Base-by-base conservation (phyloP, 2,888 invertebrate genomes). In the Andrena marginata region DNA sequence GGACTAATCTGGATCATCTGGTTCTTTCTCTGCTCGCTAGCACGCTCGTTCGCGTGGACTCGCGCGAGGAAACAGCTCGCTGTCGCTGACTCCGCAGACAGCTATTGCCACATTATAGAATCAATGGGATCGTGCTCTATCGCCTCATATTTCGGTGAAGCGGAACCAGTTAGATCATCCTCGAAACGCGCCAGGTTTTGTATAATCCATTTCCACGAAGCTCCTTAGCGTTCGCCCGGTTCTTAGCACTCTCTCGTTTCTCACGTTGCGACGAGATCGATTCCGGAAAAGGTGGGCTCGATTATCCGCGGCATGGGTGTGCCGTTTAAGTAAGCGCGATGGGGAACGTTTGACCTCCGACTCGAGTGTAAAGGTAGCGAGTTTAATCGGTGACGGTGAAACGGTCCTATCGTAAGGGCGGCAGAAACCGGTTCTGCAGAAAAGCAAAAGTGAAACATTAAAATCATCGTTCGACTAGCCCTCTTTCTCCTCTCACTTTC, bases 381-480 rank as follows among this genome's bases (percentile, higher is more conserved):
- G 42, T 51, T 60, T 60, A 69, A 73, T 64, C 59, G 29, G 62
- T 16, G 59, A 77, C 35, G 51, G 62, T 7, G 23, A 26, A 59
- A 59, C 31, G 49, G 63, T 65, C 49, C 29, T 48, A 31, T 69
- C n/a, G 59, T 23, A 75, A 84, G 65, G 63, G 67, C 59, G 31
- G 60, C 62, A 81, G 85, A 81, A 90, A 89, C 88, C 85, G 85
- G 91, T 88, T 84, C 23, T 29, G 64, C 69, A 86, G 82, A 91
- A 92, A 91, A 91, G 91, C 91, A 92, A 91, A 90, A 91, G 91
- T 91, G 82, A 88, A 91, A 90, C 89, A 91, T 90, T 91, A 83
- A 88, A 88, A 87, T 87, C 85, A 84, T 90, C 89, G 89, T 87
- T 90, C 80, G 84, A 67, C 77, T 88, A 74, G 82, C 84, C 84